Evolutionary conservation across 1,140 invertebrate species (phyloP).

Genomic region (Macrocentrus cingulum): DNA sequence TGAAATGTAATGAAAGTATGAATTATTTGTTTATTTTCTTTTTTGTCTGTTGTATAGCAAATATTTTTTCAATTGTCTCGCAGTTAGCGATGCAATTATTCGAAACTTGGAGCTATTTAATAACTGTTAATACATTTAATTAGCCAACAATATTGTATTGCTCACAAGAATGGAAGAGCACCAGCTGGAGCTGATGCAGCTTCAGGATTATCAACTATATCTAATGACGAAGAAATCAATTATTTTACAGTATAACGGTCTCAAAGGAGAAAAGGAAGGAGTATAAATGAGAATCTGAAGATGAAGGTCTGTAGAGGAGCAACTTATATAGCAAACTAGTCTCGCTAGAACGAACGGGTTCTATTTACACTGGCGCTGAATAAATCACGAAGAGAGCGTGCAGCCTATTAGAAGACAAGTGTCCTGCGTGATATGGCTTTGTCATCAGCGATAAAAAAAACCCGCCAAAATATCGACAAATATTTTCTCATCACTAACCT

Average conservation of each 20-base stretch:
- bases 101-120: no score
- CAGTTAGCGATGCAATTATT: no score
- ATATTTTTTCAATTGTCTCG: neutral
- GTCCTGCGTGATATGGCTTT: conserved; percentile 23
- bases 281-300: conserved; percentile 8
- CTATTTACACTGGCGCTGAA: conserved; percentile 30
- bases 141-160: no score
- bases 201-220: conserved; percentile 17
- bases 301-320: neutral
- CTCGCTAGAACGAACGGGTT: conserved; percentile 26
- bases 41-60: no score
- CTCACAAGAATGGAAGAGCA: neutral
- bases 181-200: neutral
- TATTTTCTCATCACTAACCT: no score
- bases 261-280: neutral
- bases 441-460: neutral
- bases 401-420: conserved; percentile 36
- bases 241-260: conserved; percentile 28
- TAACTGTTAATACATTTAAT: no score
- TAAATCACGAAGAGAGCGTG: conserved; percentile 35
- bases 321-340: conserved; percentile 15
- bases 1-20: conserved; percentile 44
- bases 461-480: no score
- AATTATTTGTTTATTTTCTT: conserved; percentile 34
- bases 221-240: conserved; percentile 28